Conservation (phyloP, 2,888 invertebrate genomes). For the Physocephala rufipes region DNA sequence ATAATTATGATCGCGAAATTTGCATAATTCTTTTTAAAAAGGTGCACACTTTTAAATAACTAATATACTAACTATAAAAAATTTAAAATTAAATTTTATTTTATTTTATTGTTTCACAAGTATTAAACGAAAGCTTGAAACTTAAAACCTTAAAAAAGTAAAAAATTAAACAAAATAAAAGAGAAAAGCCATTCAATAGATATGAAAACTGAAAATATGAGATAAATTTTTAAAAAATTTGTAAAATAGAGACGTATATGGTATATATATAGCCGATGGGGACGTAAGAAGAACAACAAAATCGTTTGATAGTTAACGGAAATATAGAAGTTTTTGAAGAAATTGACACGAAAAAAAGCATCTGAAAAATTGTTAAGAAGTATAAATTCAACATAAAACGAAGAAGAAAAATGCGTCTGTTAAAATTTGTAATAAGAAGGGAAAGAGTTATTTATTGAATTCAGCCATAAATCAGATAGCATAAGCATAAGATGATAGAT, state of each 20-base stretch:
- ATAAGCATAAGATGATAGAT: background rate
- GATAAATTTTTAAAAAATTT: background rate
- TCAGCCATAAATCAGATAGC: background rate
- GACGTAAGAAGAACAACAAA: conserved; percentile 1
- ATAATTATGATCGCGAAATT: background rate
- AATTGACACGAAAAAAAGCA: conserved; percentile 4
- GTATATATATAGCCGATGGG: background rate
- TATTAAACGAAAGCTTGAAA: conserved; percentile 5
- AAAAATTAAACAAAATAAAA: background rate
- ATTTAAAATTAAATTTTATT: background rate
- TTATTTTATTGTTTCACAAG: conserved; percentile 5
- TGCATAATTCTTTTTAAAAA: background rate
- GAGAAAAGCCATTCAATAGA: background rate
- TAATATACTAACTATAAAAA: too few species aligned
- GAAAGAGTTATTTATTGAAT: background rate
- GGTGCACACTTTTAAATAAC: conserved; percentile 16
- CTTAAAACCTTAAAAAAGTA: conserved; percentile 14
- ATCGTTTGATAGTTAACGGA: conserved; percentile 5
- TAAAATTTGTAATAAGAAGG: background rate
- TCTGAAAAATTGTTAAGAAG: conserved; percentile 3
- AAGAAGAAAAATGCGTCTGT: background rate
- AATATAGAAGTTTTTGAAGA: conserved; percentile 12
- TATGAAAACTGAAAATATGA: background rate
- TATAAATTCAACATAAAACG: too few species aligned
- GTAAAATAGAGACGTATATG: conserved; percentile 3